A percentile compares a stretch with the other conserved stretches of the same genome.
Conservation (phyloP, 2,113 vertebrate species). For the Hystrix cristata region DNA sequence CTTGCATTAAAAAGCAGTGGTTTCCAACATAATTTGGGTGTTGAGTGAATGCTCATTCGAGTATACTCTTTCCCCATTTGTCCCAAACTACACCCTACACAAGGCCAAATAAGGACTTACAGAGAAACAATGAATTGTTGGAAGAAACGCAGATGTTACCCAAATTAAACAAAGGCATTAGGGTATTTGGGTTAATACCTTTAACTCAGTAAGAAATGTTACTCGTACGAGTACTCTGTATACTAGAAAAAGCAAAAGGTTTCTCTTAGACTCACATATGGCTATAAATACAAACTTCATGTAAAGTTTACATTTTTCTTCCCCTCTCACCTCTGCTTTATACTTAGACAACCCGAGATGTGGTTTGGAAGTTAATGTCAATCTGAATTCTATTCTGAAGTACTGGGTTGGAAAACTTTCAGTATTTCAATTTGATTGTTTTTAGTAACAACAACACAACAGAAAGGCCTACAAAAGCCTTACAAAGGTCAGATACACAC, state of each 20-base stretch:
- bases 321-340: constrained; percentile 77
- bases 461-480: background rate
- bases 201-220: background rate
- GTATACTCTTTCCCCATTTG: background rate
- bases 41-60: constrained; percentile 57
- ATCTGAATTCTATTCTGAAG: constrained; percentile 3
- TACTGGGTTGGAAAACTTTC: constrained; percentile 54
- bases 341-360: constrained; percentile 49
- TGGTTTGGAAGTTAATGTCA: constrained; percentile 69
- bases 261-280: background rate
- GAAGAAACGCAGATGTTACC: background rate
- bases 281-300: background rate
- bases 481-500: background rate
- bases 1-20: constrained; percentile 60
- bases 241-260: background rate
- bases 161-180: constrained; percentile 21
- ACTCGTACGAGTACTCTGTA: background rate
- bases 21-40: constrained; percentile 47
- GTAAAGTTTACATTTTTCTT: constrained; percentile 33
- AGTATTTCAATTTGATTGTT: constrained; percentile 33
- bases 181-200: background rate
- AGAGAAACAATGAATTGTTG: background rate
- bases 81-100: background rate
- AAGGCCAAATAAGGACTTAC: background rate
- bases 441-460: background rate